These are phyloP conservation scores for Ashinkailepas kermadecensis DNA, from an alignment of 2,888 invertebrate species.

Conservation along the genomic window DNA sequence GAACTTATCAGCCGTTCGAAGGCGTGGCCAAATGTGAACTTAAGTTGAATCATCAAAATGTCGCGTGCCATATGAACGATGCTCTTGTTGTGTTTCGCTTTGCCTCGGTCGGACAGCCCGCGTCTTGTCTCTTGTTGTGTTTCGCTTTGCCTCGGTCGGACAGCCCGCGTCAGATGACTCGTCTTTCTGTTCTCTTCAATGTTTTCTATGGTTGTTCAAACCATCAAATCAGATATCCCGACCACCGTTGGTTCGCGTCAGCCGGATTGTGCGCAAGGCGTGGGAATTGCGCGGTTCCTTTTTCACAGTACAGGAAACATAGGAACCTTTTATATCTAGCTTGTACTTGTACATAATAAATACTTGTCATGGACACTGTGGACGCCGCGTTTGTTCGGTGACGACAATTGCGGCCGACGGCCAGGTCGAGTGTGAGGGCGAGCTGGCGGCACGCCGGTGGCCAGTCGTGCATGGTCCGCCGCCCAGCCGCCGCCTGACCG, in stretches of 20 bases:
- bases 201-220: too few relatives aligned
- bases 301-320: not conserved
- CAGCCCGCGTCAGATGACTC: too few relatives aligned
- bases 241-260: not conserved
- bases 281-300: not conserved
- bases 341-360: slow-evolving; percentile 7
- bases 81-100: not conserved
- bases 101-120: not conserved
- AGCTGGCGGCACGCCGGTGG: too few relatives aligned
- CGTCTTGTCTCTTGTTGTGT: not conserved
- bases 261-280: not conserved
- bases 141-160: not conserved
- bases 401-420: not conserved
- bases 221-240: too few relatives aligned
- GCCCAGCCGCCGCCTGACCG: too few relatives aligned
- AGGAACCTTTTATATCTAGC: slow-evolving; percentile 4
- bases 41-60: slow-evolving; percentile 11
- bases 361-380: not conserved
- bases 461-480: too few relatives aligned
- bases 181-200: too few relatives aligned
- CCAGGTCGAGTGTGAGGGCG: too few relatives aligned
- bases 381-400: too few relatives aligned
- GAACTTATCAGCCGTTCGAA: not conserved
- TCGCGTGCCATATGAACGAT: slow-evolving; percentile 6
- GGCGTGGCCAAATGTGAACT: slow-evolving; percentile 8